Conservation (phyloP, 1,140 invertebrate species). For the Sitophilus oryzae region DNA sequence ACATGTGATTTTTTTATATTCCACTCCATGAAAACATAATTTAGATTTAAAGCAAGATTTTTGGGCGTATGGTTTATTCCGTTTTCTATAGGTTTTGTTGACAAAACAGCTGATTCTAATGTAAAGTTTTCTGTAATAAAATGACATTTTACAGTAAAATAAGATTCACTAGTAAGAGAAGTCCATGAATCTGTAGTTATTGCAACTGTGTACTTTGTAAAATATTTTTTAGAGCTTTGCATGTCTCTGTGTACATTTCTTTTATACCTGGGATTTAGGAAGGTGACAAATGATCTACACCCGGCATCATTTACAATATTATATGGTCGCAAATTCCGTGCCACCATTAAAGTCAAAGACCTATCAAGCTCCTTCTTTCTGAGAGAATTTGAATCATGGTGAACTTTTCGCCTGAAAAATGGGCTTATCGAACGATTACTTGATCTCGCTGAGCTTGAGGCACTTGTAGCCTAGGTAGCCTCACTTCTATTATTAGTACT, state of each 20-base stretch:
- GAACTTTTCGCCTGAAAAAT: background rate
- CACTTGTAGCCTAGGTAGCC: too few relatives aligned
- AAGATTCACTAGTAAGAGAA: conserved; percentile 5
- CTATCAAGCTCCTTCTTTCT: conserved; percentile 15
- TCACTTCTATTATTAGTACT: background rate
- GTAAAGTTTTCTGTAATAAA: conserved; percentile 6
- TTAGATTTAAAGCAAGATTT: background rate
- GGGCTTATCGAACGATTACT: conserved; percentile 6
- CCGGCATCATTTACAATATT: conserved; percentile 30
- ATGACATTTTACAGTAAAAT: conserved; percentile 13
- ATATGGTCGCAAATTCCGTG: conserved; percentile 30
- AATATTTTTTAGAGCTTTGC: conserved; percentile 8
- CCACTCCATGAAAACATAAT: background rate
- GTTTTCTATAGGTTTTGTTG: conserved; percentile 11
- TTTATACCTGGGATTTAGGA: conserved; percentile 28
- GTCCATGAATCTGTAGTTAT: conserved; percentile 12
- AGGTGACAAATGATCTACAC: conserved; percentile 26
- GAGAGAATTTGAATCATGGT: conserved; percentile 2
- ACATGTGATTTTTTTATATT: background rate
- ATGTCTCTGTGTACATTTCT: conserved; percentile 1
- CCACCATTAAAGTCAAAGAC: conserved; percentile 21
- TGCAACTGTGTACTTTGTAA: conserved; percentile 1
- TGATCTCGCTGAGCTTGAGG: too few relatives aligned
- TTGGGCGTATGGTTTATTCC: background rate
- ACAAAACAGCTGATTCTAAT: conserved; percentile 1